Percentiles rank a stretch among this genome's conserved stretches.
Conservation (phyloP, 2,888 invertebrate genomes). For the Sarcophaga caerulescens region DNA sequence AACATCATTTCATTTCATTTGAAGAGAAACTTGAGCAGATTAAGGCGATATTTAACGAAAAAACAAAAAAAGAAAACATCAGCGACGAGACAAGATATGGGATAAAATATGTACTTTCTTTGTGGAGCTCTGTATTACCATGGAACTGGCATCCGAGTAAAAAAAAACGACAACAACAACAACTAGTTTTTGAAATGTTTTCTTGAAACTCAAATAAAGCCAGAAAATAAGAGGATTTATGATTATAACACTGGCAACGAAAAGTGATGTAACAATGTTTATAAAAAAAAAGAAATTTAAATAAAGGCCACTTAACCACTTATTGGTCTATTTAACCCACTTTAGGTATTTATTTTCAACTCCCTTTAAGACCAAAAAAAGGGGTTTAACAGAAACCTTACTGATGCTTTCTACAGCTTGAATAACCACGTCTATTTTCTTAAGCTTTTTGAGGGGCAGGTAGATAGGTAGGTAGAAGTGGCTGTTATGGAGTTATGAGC, state of each 20-base stretch:
- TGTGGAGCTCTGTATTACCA: not conserved
- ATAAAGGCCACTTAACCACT: too few species aligned
- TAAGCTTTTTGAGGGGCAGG: too few species aligned
- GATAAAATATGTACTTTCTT: conserved; percentile 18
- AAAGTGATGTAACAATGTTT: not conserved
- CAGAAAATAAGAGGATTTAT: conserved; percentile 1
- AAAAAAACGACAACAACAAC: not conserved
- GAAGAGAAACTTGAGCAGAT: not conserved
- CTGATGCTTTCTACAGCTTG: too few species aligned
- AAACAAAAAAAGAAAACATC: not conserved
- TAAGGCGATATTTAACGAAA: conserved; percentile 18
- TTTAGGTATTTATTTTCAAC: too few species aligned
- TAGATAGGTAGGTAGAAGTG: too few species aligned
- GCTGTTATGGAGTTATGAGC: too few species aligned
- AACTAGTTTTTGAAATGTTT: not conserved
- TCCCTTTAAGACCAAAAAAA: too few species aligned
- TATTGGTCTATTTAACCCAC: too few species aligned
- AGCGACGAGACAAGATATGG: not conserved
- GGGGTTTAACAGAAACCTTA: too few species aligned
- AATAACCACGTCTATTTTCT: too few species aligned
- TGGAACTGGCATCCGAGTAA: not conserved
- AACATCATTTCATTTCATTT: not conserved
- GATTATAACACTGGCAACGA: not conserved
- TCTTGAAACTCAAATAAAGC: not conserved
- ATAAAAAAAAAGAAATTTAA: not conserved